Evolutionary conservation across 2,888 invertebrate genomes (phyloP), one percentile per base, ranked within the genome.

Genomic region (Acanthosepion pharaonis): DNA sequence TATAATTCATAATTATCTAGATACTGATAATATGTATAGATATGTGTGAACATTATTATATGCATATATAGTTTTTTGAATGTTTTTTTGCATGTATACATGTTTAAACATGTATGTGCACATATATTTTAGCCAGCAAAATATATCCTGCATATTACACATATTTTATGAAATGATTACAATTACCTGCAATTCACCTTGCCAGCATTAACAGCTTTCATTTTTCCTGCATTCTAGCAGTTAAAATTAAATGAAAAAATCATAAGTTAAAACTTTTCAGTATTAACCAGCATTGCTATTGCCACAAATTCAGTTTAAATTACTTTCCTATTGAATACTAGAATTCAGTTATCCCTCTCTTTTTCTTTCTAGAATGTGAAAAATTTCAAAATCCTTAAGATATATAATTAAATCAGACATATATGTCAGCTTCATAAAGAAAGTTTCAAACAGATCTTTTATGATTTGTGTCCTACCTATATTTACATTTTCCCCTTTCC

Each of bases 131-230:
- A 78, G n/a, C 33, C 9, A 33, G 15, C 78, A 78, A 33, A 78
- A 78, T n/a, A 78, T 33, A 33, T 78, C n/a, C 9, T 33, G 78
- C 5, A 9, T 15, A n/a, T 78, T 78, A 33, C 15, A n/a, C 3
- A 78, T 78, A 78, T 78, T 78, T 78, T n/a, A 78, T 78, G n/a
- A 78, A 78, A 78, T 78, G 78, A n/a, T 78, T 78, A n/a, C 28
- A 78, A 78, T 78, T 78, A 78, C 33, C 78, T 18, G 33, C 78
- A 78, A 78, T 78, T 78, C 78, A 78, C 78, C 78, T 78, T 78
- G 78, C 33, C 78, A 78, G n/a, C 78, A 78, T 78, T 78, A 78
- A 78, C 33, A 78, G 78, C 33, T 15, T 15, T 33, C 5, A n/a
- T 78, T 78, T 78, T 78, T 78, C 33, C n/a, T 78, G 78, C 11